Base-by-base conservation (phyloP, 2,888 invertebrate species). In the Rhingia rostrata region DNA sequence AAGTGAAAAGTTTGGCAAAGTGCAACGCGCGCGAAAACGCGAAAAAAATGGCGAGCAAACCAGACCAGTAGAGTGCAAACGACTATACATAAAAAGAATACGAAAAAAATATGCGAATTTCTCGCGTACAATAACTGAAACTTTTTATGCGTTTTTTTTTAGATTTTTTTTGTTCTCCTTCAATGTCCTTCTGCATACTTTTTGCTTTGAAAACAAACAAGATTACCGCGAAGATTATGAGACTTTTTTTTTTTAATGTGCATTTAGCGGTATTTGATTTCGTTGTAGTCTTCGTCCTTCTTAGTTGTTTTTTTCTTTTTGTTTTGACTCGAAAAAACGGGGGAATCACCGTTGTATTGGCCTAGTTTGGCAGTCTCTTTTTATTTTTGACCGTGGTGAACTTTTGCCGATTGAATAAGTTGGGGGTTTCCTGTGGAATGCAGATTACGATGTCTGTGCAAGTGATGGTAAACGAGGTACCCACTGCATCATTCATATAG, bases 1-100 rank as follows among this genome's bases (percentile, higher is more conserved):
- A 88, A 88, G 88, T 88, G 88, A 88, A 88, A 88, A 87, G 87
- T 87, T 87, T 86, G 77, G 85, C 79, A 87, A 88, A 88, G 87
- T 87, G 86, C 86, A 87, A 77, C 79, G 86, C 78, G 81, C 83
- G 85, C 86, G 80, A 86, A 86, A 82, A 86, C 70, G 80, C 75
- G 58, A 73, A 53, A 73, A 67, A 56, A 51, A 9, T 30, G 37
- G 33, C 53, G 30, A 74, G 37, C 69, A 74, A 53, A 53, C 70
- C 74, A 75, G 74, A 74, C 47, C 43, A 51, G 41, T 14, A 30
- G 12, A 22, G 22, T 45, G 47, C 45, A 61, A 61, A 54, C 4
- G 39, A 39, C 33, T 39, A 22, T 2, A 22, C 22, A 33, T 37
- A 49, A 53, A 33, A 64, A 30, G 12, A 33, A 61, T 47, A 39